Percentiles rank a stretch among this genome's conserved stretches.
These are phyloP conservation scores for Cochlearius cochlearius DNA, from an alignment of 2,113 vertebrate species.

Conservation along the genomic window DNA sequence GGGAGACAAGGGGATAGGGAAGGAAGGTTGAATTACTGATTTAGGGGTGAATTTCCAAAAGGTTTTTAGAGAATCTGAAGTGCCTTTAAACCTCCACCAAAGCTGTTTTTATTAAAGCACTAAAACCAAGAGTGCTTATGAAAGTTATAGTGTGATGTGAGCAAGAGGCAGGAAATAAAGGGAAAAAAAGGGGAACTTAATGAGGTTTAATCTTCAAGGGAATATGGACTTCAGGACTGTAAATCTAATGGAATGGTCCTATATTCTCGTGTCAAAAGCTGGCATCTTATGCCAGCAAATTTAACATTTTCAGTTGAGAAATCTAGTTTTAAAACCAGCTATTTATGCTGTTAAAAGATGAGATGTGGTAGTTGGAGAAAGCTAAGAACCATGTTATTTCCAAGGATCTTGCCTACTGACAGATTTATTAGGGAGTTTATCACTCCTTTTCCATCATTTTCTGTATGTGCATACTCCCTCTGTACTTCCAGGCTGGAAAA, in stretches of 20 bases:
- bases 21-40: constrained; percentile 5
- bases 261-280: constrained; percentile 73
- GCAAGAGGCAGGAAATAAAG: constrained; percentile 73
- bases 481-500: constrained; percentile 2
- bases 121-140: constrained; percentile 64
- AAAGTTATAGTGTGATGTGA: constrained; percentile 71
- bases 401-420: not conserved
- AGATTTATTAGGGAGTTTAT: constrained; percentile 67
- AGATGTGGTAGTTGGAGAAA: constrained; percentile 30
- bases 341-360: constrained; percentile 58
- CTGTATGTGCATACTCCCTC: not conserved
- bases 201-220: constrained; percentile 81
- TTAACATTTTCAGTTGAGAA: constrained; percentile 9
- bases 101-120: constrained; percentile 70
- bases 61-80: constrained; percentile 66
- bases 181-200: constrained; percentile 62
- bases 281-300: constrained; percentile 56
- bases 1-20: not conserved
- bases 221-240: constrained; percentile 69
- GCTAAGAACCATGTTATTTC: constrained; percentile 23
- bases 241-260: constrained; percentile 71
- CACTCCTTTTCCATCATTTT: constrained; percentile 26
- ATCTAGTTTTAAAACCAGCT: constrained; percentile 15
- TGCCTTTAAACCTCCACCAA: constrained; percentile 60
- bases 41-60: constrained; percentile 61